Base-by-base conservation (phyloP, 2,888 invertebrate species). In the Calliscelio sp. region DNA sequence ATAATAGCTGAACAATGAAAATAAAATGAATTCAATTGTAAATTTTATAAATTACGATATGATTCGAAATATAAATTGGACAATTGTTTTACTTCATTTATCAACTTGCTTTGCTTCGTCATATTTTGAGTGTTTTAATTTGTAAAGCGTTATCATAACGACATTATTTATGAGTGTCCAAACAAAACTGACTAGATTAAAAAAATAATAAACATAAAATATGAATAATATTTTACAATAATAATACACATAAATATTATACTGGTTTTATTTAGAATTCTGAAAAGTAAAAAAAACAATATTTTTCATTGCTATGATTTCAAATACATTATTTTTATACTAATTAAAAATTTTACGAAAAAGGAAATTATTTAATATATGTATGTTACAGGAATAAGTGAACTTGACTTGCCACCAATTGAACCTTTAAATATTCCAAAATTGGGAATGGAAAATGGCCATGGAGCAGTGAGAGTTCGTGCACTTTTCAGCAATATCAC, bases 381-480 rank as follows among this genome's bases (percentile, higher is more conserved):
- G n/a, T 49, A 5, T 49, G 3, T 70, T 61, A 1, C 82, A 94
- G 97, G 97, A 59, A 94, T 97, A 10, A 93, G 95, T 0, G 97
- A 97, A 86, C 93, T 97, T 63, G 95, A 95, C 16, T 95, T 97
- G 2, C 97, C 96, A 0, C 95, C 96, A 0, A 95, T 97, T 87
- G 97, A 97, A 89, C 97, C 97, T 0, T 93, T 97, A 86, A 93
- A 94, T 77, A 96, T 97, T 75, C 95, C 96, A 55, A 94, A 95
- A 79, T 94, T 97, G 86, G 94, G 95, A 55, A 97, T 97, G 95
- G 96, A 96, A 91, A 97, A 97, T 91, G 95, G 96, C 0, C 96
- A 96, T 10, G 97, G 97, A 0, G 95, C 97, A 0, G 96, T 97
- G 16, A 94, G 96, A 81, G 95, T 97, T 16, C 95, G 95, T 10